Evolutionary conservation across 2,888 invertebrate genomes (phyloP), one percentile per base, ranked within the genome.

Genomic region (Drosophila dives): DNA sequence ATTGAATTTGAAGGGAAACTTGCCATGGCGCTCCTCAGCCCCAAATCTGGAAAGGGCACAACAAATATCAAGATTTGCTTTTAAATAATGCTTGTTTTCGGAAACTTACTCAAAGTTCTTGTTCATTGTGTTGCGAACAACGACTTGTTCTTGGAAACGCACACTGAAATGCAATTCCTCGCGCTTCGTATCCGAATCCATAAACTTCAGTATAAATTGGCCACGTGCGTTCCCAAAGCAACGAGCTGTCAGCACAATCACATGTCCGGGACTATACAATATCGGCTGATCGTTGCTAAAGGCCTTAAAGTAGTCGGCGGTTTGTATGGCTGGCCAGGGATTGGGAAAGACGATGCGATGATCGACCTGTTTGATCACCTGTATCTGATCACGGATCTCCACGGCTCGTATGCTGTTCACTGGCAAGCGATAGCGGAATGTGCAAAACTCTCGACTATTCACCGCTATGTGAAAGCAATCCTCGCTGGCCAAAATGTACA

Each of bases 251-350:
- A 93, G 81, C 0, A 93, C 86, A 55, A 92, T 91, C 1, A 93
- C 91, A 83, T 93, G 93, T 0, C 93, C 93, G 0, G 93, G 90
- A 75, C 90, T 91, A 58, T 92, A 93, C 56, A 91, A 79, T 66
- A 92, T 92, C 0, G 93, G 93, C 36, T 90, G 82, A 76, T 93
- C 93, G 69, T 93, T 92, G 71, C 92, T 93, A 34, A 93, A 93
- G 0, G 91, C 77, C 61, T 92, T 92, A 42, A 91, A 92, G 72
- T 91, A 92, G 62, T 92, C 92, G 1, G 92, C 92, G 3, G 90
- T 83, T 40, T 93, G 93, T 65, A 93, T 81, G 10, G 92, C 91
- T n/a, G 93, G 93, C 92, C 92, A 93, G 12, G 93, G 92, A 77
- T 91, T 90, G 34, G 93, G 93, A 54, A 91, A 93, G 1, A 91